Evolutionary conservation across 2,797 vertebrate species (phyloP).

Genomic region (Scolopax rusticola): DNA sequence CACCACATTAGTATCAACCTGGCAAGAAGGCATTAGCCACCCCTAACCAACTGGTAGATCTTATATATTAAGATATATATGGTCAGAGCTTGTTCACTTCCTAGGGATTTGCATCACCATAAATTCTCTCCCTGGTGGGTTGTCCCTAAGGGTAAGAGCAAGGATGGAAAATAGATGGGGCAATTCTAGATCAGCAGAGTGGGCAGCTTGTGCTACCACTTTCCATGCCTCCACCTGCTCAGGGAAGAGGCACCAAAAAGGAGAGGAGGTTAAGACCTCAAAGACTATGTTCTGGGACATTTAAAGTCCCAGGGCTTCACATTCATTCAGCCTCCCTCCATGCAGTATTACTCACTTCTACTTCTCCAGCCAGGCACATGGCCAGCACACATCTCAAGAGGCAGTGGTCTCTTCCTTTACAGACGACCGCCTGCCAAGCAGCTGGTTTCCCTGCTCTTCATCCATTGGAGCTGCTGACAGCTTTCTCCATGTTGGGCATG

Average conservation of each 20-base stretch:
- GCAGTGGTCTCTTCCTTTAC: slow-evolving; percentile 27
- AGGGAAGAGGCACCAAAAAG: background rate
- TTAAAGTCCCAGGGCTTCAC: background rate
- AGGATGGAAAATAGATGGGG: background rate
- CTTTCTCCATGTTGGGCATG: background rate
- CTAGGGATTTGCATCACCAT: background rate
- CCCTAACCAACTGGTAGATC: background rate
- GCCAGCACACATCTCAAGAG: slow-evolving; percentile 46
- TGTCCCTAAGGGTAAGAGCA: background rate
- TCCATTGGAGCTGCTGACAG: slow-evolving; percentile 18
- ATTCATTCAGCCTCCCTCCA: background rate
- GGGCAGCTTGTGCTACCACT: background rate
- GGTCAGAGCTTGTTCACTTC: background rate
- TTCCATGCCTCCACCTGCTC: background rate
- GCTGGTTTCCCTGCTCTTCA: slow-evolving; percentile 32
- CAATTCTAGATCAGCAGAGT: background rate
- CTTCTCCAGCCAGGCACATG: background rate
- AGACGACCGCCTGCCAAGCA: slow-evolving; percentile 6
- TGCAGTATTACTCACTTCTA: background rate
- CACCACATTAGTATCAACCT: background rate
- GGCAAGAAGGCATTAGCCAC: background rate
- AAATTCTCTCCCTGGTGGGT: background rate
- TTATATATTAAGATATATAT: background rate
- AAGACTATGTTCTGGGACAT: background rate
- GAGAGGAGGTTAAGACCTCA: background rate